Evolutionary conservation across 2,113 vertebrate genomes (phyloP), one percentile per base, ranked within the genome.

Genomic region (Hippoglossus stenolepis): DNA sequence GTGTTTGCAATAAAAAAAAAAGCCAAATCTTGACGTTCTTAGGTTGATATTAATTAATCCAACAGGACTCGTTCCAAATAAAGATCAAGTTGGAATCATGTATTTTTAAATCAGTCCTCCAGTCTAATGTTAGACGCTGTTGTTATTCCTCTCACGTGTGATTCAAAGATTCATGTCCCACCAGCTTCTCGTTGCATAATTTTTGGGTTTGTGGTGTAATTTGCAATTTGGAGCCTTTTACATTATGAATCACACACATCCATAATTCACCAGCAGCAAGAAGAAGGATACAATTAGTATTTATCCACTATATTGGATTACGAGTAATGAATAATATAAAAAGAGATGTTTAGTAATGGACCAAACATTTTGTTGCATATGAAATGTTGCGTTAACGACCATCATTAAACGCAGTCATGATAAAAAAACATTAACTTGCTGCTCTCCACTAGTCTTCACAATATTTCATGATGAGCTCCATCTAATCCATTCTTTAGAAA

Each of bases 71-170:
- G 3, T 12, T 79, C 72, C 80, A 84, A 85, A 65, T 65, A 60
- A 70, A 77, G 26, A 65, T 24, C 24, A 57, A 80, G 76, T 80
- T 83, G 83, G 62, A 82, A 76, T 67, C 47, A 14, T 87, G 62
- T 84, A 53, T 83, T 82, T 86, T 86, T 81, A 77, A 84, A 77
- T 47, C 64, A 73, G 82, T 79, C 68, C 67, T 80, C 82, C 75
- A 56, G 63, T 56, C 69, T 80, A 17, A 47, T 75, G n/a, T 64
- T 15, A 64, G 45, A 80, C 49, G 18, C 26, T 21, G 56, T 83
- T 85, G 65, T 68, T 85, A 85, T 88, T 89, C 85, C 40, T 15
- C 77, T 83, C 83, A 77, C 38, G 3, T 74, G 3, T 62, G 70
- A 73, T 53, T 70, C 75, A 69, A 65, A 77, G 59, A 86, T 68